Evolutionary conservation across 2,113 vertebrate species (phyloP), one percentile per base, ranked within the genome.

Genomic region (Nyctibius bracteatus): DNA sequence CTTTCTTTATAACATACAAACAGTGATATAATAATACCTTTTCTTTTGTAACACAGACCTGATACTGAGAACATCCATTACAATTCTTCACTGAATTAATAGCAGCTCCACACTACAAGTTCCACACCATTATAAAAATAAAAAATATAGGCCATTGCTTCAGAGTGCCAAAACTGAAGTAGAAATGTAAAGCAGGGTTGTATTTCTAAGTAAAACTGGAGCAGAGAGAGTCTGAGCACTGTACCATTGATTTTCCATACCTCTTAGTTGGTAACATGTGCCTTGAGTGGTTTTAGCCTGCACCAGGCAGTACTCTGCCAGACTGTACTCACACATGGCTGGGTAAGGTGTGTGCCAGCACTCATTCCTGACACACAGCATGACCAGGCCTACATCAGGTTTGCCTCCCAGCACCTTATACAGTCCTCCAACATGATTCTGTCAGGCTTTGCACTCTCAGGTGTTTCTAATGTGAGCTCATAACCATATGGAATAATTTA

Each of bases 281-380:
- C n/a, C 37, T 49, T 31, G 31, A 39, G 67, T 18, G 14, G 9
- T 63, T 78, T 83, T 65, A 51, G 19, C 9, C 28, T 11, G 5
- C 52, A 31, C 10, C 37, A 58, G 4, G 9, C 19, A 24, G 20
- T 13, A 55, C 8, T 44, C 23, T 55, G 28, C 15, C n/a, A 41
- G 62, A 18, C 33, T 31, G 11, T 19, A 22, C 31, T 59, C 41
- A 39, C 35, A 24, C 18, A 7, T 19, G 35, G 39, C 43, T 67
- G 47, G 27, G 33, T 72, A 33, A 81, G n/a, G 19, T 5, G n/a
- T 6, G 22, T 10, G 37, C 33, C n/a, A 58, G 43, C n/a, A 28
- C 9, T 6, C 3, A 2, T 33, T 44, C 15, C 10, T 8, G 1
- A n/a, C n/a, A 31, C 22, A 63, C 12, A 4, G 8, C 24, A 33